Conservation (phyloP, 2,888 invertebrate genomes). For the Caenorhabditis uteleia region DNA sequence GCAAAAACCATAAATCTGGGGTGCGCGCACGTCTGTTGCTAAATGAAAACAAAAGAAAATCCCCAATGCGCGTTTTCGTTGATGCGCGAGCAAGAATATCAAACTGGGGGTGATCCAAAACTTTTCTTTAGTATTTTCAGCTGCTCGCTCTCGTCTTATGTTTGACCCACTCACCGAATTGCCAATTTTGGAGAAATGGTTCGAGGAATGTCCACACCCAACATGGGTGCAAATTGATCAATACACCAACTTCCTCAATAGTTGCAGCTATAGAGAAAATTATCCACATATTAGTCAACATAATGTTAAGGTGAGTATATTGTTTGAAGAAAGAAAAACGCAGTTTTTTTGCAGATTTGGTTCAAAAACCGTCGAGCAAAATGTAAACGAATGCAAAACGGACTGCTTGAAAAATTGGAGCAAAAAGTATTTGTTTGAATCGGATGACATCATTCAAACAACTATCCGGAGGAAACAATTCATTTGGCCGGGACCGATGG, state of each 20-base stretch:
- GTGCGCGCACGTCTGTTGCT: too few species aligned
- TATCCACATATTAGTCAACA: constrained; percentile 98
- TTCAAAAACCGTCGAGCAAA: constrained; percentile 91
- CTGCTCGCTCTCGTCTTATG: constrained; percentile 88
- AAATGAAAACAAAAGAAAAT: background rate
- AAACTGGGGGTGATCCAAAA: background rate
- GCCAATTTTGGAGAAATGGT: constrained; percentile 78
- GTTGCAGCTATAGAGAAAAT: constrained; percentile 91
- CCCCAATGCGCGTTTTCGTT: too few species aligned
- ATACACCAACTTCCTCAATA: constrained; percentile 94
- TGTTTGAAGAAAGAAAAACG: constrained; percentile 1
- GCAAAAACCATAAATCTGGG: constrained; percentile 2
- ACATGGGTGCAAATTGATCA: constrained; percentile 95
- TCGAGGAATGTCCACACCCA: constrained; percentile 95
- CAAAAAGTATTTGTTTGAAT: constrained; percentile 27
- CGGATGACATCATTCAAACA: too few species aligned
- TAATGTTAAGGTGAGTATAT: constrained; percentile 83
- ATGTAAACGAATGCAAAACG: constrained; percentile 82
- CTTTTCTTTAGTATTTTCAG: constrained; percentile 37
- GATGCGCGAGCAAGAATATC: too few species aligned
- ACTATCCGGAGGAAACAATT: too few species aligned
- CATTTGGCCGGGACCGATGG: too few species aligned
- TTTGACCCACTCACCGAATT: constrained; percentile 99
- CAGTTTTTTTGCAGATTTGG: constrained; percentile 78
- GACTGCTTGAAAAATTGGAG: constrained; percentile 31